Percentiles rank a stretch among this genome's conserved stretches.
phyloP scores from a whole-genome alignment of 2,888 invertebrate species.

The Ormyrus labotus region DNA sequence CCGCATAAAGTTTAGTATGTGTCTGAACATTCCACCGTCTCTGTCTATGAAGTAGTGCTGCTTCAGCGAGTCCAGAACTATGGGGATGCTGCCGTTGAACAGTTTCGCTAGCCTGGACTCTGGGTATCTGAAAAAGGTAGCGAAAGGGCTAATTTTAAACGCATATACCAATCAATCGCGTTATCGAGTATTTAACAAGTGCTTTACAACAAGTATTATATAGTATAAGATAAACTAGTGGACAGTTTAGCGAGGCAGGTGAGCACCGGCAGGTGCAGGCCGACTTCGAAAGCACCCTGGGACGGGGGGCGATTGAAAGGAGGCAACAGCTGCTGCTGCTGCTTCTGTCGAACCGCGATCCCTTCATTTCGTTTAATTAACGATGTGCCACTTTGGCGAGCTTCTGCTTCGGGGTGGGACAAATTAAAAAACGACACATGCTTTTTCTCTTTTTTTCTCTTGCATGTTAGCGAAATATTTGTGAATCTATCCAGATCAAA shows the following conservation, averaged over 20 bases:
- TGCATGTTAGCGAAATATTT: too few relatives aligned
- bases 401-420: background rate
- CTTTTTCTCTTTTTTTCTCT: too few relatives aligned
- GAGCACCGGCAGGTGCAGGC: slow-evolving; percentile 35
- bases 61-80: slow-evolving; percentile 95
- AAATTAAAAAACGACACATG: background rate
- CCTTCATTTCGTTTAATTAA: slow-evolving; percentile 40
- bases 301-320: slow-evolving; percentile 18
- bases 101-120: slow-evolving; percentile 94
- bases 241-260: slow-evolving; percentile 27
- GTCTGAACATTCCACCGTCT: slow-evolving; percentile 98
- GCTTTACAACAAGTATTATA: too few relatives aligned
- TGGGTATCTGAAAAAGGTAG: slow-evolving; percentile 85
- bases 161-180: too few relatives aligned
- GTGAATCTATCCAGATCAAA: too few relatives aligned
- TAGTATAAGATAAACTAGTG: too few relatives aligned
- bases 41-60: slow-evolving; percentile 99
- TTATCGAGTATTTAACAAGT: too few relatives aligned
- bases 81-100: slow-evolving; percentile 96
- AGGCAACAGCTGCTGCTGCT: slow-evolving; percentile 42
- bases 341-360: background rate
- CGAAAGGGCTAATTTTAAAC: too few relatives aligned
- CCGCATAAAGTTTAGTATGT: slow-evolving; percentile 97
- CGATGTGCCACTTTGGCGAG: background rate
- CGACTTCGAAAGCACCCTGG: slow-evolving; percentile 13